Conservation (phyloP, 2,888 invertebrate genomes). For the Lasioglossum zephyrum region DNA sequence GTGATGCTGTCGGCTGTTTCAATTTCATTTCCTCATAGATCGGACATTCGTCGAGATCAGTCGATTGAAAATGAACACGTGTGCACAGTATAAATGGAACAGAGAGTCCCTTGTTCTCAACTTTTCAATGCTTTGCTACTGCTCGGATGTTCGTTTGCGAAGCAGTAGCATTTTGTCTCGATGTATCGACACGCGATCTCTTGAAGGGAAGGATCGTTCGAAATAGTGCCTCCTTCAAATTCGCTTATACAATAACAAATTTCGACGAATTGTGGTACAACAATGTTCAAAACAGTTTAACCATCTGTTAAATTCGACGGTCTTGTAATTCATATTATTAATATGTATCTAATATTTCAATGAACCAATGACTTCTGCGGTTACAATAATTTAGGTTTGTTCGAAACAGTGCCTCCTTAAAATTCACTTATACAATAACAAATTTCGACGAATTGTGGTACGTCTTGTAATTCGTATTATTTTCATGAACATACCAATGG, state of each 20-base stretch:
- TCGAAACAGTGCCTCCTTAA: constrained; percentile 1
- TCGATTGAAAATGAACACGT: constrained; percentile 56
- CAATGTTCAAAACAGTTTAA: neutral
- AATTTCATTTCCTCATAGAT: constrained; percentile 41
- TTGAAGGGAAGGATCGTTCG: neutral
- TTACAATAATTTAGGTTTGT: neutral
- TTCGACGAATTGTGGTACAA: neutral
- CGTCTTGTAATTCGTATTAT: neutral
- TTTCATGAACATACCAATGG: neutral
- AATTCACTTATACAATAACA: neutral
- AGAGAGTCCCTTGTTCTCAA: constrained; percentile 76
- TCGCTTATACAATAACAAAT: neutral
- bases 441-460: neutral
- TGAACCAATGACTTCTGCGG: neutral
- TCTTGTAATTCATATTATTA: neutral
- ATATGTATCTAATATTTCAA: neutral
- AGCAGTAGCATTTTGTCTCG: constrained; percentile 40
- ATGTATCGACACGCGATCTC: constrained; percentile 46
- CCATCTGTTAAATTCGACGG: too few species aligned
- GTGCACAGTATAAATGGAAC: constrained; percentile 73
- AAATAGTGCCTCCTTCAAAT: constrained; percentile 2
- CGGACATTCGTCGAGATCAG: constrained; percentile 38
- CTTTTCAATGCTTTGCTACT: constrained; percentile 49
- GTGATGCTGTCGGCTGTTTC: neutral
- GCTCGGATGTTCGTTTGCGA: constrained; percentile 43